Base-by-base conservation (phyloP, 2,797 vertebrate genomes). In the Pogonophryne albipinna region DNA sequence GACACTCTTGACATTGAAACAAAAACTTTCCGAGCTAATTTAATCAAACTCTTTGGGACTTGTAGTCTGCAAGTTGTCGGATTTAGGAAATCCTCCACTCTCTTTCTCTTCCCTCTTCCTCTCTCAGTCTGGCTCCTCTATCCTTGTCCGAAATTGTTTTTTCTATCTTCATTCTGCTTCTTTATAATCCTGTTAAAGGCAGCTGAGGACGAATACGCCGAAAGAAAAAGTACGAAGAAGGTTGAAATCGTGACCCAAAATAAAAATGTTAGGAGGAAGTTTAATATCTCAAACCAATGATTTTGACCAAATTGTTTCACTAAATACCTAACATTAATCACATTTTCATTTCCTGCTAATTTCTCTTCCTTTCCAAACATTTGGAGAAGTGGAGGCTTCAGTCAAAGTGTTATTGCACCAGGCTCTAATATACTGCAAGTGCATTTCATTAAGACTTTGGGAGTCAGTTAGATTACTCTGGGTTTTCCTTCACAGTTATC, bases 1-100 rank as follows among this genome's bases (percentile, higher is more conserved):
- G 92, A 89, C 85, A 69, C 78, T 66, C 82, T 79, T 83, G 87
- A 93, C 90, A 88, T 90, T 92, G 88, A 87, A 86, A 89, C 78
- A 70, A 85, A 92, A 92, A 92, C 87, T 92, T 91, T 90, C 59
- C 23, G 16, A 85, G 59, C 75, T 91, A 89, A 91, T 90, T 87
- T 83, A 89, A 84, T 84, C 70, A 68, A 82, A 72, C 66, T 83
- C 71, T 58, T 53, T 61, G 78, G 74, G 78, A 87, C 81, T 81
- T 74, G 63, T 55, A 45, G 76, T 59, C 67, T 72, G 50, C 38
- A 19, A 79, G 66, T 71, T 68, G 65, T 83, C 69, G 78, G 50
- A 75, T 76, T 88, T 55, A 71, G 57, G 52, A 74, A 71, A 70
- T 47, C 58, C 42, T 72, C 19, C 49, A 51, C 74, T 71, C 14